Evolutionary conservation across 2,797 vertebrate species (phyloP).

Genomic region (Coilia nasus): DNA sequence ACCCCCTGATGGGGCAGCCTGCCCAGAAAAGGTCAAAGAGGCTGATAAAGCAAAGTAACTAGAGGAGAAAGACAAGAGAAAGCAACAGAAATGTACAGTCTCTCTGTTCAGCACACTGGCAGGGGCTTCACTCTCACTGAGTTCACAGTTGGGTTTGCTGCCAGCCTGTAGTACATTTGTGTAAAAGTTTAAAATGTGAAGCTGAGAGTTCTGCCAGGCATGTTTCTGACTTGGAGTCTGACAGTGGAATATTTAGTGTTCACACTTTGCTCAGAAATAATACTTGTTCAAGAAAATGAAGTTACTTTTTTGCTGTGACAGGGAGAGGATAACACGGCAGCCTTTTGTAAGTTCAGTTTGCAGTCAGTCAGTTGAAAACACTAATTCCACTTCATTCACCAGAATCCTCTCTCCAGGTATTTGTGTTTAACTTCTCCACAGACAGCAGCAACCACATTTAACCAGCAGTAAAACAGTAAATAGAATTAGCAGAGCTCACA

Average conservation of each 20-base stretch:
- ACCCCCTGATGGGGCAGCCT: neutral
- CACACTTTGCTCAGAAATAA: neutral
- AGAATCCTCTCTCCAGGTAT: neutral
- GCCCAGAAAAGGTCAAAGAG: neutral
- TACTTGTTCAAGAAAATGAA: neutral
- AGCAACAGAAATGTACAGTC: neutral
- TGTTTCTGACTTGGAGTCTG: conserved; percentile 16
- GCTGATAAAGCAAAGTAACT: neutral
- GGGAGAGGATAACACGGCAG: neutral
- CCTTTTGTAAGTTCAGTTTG: neutral
- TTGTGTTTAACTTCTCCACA: neutral
- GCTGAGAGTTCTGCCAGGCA: neutral
- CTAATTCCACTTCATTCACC: neutral
- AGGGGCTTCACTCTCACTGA: neutral
- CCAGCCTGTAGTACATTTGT: neutral
- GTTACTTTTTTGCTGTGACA: neutral
- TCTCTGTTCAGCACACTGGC: neutral
- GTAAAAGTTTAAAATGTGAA: neutral
- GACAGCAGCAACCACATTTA: neutral
- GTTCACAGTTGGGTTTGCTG: neutral
- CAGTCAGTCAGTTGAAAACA: conserved; percentile 16
- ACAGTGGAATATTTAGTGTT: neutral
- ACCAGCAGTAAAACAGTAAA: neutral
- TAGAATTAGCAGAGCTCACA: neutral
- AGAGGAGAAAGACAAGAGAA: neutral